Conservation (phyloP, 2,888 invertebrate species). For the Melanargia galathea region DNA sequence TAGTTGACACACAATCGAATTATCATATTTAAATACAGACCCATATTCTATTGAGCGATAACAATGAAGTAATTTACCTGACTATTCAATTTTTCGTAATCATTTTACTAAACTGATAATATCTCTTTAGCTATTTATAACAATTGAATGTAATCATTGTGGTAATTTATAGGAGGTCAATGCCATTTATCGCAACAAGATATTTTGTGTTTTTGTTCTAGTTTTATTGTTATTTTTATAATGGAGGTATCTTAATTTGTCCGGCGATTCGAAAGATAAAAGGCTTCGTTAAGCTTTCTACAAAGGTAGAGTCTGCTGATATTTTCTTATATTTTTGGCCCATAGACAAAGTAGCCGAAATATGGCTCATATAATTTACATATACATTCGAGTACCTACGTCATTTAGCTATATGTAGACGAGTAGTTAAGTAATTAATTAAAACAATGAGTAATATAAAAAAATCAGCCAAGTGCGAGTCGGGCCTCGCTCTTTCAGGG, state of each 20-base stretch:
- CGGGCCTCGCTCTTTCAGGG: too few relatives aligned
- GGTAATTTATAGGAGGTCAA: slow-evolving; percentile 6
- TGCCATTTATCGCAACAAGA: slow-evolving; percentile 4
- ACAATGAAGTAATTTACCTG: background rate
- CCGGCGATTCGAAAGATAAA: too few relatives aligned
- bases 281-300: background rate
- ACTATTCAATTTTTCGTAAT: background rate
- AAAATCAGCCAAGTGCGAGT: too few relatives aligned
- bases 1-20: background rate
- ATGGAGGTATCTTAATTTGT: too few relatives aligned
- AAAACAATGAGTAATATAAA: too few relatives aligned
- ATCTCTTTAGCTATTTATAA: background rate
- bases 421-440: background rate
- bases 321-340: background rate
- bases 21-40: background rate
- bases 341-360: background rate
- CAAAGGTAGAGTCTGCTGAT: background rate
- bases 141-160: slow-evolving; percentile 1
- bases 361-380: too few relatives aligned
- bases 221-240: background rate
- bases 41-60: background rate
- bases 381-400: too few relatives aligned
- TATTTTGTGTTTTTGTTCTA: background rate
- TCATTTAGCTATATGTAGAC: too few relatives aligned
- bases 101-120: background rate